Evolutionary conservation across 2,113 vertebrate genomes (phyloP).

Genomic region (Ornithorhynchus anatinus): DNA sequence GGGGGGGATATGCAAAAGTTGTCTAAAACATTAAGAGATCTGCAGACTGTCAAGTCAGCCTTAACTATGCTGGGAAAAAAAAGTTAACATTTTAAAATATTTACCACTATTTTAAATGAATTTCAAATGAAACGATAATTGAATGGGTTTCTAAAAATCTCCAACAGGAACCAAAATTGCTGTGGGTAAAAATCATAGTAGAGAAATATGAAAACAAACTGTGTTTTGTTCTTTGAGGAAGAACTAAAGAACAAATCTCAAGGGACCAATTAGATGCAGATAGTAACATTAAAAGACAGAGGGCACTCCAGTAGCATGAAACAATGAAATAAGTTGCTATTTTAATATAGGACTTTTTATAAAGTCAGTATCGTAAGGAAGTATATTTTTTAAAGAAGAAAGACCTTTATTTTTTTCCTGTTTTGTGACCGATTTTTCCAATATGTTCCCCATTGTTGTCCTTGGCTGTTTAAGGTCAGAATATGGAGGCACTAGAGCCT

Average conservation of each 20-base stretch:
- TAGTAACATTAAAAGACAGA: slow-evolving; percentile 60
- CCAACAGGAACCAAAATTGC: not conserved
- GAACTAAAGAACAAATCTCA: slow-evolving; percentile 20
- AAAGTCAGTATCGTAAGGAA: not conserved
- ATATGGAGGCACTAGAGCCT: not conserved
- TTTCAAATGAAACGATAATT: not conserved
- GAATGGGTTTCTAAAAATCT: too few relatives aligned
- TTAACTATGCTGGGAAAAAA: not conserved
- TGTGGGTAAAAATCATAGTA: not conserved
- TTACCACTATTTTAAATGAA: slow-evolving; percentile 10
- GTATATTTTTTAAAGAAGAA: not conserved
- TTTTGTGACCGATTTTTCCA: slow-evolving; percentile 1
- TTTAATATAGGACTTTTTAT: not conserved
- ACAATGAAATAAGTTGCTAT: slow-evolving; percentile 20
- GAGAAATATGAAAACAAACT: not conserved
- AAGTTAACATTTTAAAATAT: not conserved
- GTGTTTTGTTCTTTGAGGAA: not conserved
- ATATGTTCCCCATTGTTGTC: slow-evolving; percentile 9
- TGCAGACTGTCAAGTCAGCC: not conserved
- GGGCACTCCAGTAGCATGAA: slow-evolving; percentile 60
- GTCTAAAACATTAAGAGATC: not conserved
- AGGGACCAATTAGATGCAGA: slow-evolving; percentile 71
- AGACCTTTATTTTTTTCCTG: not conserved
- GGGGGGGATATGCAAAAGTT: not conserved
- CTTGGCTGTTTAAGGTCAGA: slow-evolving; percentile 16